These are phyloP conservation scores for Trididemnum miniatum DNA, from an alignment of 23 tunicate genomes.

Conservation along the genomic window DNA sequence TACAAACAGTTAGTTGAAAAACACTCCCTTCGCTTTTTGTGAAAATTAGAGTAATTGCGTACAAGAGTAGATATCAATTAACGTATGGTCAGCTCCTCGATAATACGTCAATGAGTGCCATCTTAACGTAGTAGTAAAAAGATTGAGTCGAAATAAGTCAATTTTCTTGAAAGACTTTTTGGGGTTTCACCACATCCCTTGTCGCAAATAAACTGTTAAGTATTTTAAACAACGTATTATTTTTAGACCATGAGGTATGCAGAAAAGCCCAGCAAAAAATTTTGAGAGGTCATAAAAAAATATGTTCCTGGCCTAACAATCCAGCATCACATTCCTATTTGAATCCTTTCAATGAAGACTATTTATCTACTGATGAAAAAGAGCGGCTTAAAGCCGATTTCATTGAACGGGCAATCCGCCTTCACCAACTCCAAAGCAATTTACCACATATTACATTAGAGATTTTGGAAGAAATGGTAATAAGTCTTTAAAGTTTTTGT, in stretches of 20 bases:
- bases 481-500: background rate
- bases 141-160: too few species aligned
- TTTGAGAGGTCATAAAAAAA: slow-evolving; percentile 52
- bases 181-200: too few species aligned
- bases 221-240: too few species aligned
- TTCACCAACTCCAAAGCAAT: slow-evolving; percentile 13
- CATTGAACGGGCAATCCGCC: slow-evolving; percentile 18
- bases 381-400: slow-evolving; percentile 10
- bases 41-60: too few species aligned
- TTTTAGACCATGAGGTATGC: slow-evolving; percentile 57
- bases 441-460: slow-evolving; percentile 36
- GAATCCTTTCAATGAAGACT: slow-evolving; percentile 43
- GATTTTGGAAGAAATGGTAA: slow-evolving; percentile 22
- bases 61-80: too few species aligned
- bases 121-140: too few species aligned
- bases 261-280: slow-evolving; percentile 34
- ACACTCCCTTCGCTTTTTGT: too few species aligned
- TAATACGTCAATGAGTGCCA: too few species aligned
- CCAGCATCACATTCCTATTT: slow-evolving; percentile 34
- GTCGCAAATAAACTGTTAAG: too few species aligned
- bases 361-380: slow-evolving; percentile 24
- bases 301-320: slow-evolving; percentile 78
- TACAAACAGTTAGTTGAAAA: too few species aligned
- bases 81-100: too few species aligned
- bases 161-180: too few species aligned